phyloP scores from a whole-genome alignment of 2,888 invertebrate genomes.

The Camptogramma bilineatum region DNA sequence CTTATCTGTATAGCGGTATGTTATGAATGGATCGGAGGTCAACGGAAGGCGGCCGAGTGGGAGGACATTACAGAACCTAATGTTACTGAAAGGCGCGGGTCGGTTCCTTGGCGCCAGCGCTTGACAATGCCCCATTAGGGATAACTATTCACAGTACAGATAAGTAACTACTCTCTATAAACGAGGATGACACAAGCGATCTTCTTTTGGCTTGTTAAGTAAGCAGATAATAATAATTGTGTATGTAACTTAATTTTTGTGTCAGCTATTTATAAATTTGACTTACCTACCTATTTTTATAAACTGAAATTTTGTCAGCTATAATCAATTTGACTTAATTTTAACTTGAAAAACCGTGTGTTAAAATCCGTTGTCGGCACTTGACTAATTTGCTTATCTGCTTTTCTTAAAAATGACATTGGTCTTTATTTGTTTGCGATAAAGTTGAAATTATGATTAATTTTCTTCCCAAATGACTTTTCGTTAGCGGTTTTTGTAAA shows the following conservation, averaged over 20 bases:
- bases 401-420: too few species aligned
- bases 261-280: constrained; percentile 14
- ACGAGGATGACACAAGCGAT: constrained; percentile 24
- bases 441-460: too few species aligned
- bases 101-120: constrained; percentile 53
- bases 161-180: constrained; percentile 38
- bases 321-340: too few species aligned
- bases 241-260: too few species aligned
- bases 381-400: too few species aligned
- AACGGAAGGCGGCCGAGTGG: constrained; percentile 54
- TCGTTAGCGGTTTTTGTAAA: too few species aligned
- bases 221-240: constrained; percentile 2
- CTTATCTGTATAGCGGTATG: constrained; percentile 27
- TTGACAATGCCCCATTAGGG: constrained; percentile 64
- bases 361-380: constrained; percentile 8
- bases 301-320: too few species aligned
- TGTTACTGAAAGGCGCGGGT: constrained; percentile 54
- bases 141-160: constrained; percentile 53
- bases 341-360: too few species aligned
- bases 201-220: constrained; percentile 29
- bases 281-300: too few species aligned
- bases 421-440: too few species aligned
- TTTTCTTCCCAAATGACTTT: too few species aligned
- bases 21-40: constrained; percentile 48
- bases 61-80: constrained; percentile 57